These are phyloP conservation scores for Tolypeutes matacus DNA, from an alignment of 2,797 vertebrate species.

Conservation along the genomic window DNA sequence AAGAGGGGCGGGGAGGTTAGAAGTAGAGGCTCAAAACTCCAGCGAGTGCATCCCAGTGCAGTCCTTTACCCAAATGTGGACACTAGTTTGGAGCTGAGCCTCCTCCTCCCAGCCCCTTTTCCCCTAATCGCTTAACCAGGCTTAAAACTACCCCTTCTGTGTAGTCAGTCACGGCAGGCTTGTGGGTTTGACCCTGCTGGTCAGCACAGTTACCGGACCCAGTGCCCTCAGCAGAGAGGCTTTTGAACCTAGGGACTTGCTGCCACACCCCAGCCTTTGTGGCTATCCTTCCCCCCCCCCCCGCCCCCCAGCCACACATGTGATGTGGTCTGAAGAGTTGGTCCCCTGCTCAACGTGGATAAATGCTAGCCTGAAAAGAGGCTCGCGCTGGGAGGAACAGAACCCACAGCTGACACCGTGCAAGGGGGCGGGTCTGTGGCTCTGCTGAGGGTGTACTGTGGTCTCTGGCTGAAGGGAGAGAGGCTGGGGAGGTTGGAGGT, in stretches of 20 bases:
- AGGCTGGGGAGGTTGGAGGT: background rate
- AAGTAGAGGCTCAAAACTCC: constrained; percentile 63
- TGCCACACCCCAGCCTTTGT: constrained; percentile 76
- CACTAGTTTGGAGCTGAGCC: background rate
- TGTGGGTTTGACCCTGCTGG: background rate
- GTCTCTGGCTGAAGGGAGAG: background rate
- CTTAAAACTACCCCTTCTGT: background rate
- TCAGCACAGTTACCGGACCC: background rate
- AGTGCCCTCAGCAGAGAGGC: constrained; percentile 32
- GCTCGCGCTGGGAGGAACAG: background rate
- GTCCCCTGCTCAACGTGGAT: background rate
- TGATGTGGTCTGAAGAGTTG: constrained; percentile 57
- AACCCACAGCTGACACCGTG: background rate
- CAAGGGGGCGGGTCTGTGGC: constrained; percentile 75
- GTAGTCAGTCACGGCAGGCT: background rate
- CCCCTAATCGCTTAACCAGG: background rate
- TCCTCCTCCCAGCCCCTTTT: background rate
- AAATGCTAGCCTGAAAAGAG: background rate
- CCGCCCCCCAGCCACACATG: background rate
- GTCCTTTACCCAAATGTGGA: background rate
- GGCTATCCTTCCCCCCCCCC: background rate
- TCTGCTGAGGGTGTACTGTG: constrained; percentile 6
- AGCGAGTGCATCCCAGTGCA: background rate
- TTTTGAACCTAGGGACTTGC: constrained; percentile 42
- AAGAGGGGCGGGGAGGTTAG: background rate